These are phyloP conservation scores for Prietella phreatophila DNA, from an alignment of 2,113 vertebrate genomes.

Conservation along the genomic window DNA sequence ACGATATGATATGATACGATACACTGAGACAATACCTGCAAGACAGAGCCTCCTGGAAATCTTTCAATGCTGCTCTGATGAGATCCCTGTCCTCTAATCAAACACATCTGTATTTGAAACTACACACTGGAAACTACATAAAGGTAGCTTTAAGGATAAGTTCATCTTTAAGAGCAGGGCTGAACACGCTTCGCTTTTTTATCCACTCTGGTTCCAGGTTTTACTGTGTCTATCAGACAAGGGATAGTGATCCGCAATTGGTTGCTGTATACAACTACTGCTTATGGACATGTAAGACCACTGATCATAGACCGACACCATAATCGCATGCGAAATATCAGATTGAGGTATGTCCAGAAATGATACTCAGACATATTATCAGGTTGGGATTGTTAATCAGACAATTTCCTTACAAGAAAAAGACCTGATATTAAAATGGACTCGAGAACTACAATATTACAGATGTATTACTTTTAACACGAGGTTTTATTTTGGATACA, in stretches of 20 bases:
- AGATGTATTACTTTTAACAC: background rate
- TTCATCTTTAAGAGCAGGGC: background rate
- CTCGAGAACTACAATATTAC: background rate
- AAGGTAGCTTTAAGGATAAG: too few species aligned
- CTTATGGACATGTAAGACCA: background rate
- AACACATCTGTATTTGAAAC: slow-evolving; percentile 13
- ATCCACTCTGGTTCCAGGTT: background rate
- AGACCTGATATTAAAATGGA: background rate
- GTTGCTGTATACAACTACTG: background rate
- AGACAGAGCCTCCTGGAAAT: background rate
- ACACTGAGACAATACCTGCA: background rate
- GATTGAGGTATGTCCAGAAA: background rate
- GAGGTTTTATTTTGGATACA: background rate
- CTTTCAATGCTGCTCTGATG: background rate
- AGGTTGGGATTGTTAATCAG: background rate
- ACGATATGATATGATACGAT: too few species aligned
- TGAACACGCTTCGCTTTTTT: background rate
- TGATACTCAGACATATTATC: background rate
- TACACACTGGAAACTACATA: background rate
- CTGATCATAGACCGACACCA: too few species aligned
- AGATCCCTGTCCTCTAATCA: slow-evolving; percentile 5
- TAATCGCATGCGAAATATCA: background rate
- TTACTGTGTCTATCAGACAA: background rate
- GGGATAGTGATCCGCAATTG: background rate
- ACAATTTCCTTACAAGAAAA: background rate